Evolutionary conservation across 2,113 vertebrate species (phyloP), one percentile per base, ranked within the genome.

Genomic region (Chaetorhynchus papuensis): DNA sequence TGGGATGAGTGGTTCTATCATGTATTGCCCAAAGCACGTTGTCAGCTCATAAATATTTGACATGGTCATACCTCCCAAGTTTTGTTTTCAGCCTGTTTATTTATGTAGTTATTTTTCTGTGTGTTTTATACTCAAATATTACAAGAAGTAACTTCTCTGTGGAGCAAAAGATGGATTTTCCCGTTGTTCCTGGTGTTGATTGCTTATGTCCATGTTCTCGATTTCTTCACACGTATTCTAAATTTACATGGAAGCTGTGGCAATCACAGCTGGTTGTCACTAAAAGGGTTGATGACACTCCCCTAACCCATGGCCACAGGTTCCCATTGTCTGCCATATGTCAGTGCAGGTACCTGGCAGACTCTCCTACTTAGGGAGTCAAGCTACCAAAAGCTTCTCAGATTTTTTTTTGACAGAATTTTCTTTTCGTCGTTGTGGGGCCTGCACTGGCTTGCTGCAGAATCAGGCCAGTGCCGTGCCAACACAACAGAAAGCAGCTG

Each of bases 151-250:
- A 14, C 15, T 74, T 83, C 5, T 1, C 21, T 66, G 33, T 53
- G 30, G 37, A 70, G 18, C 5, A 10, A 42, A 65, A 90, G 21
- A n/a, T 54, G 56, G 8, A 52, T 82, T 94, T 89, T 90, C 45
- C 22, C 47, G 3, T 69, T 83, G 15, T 64, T 91, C 13, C n/a
- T 61, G 65, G 21, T 50, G 4, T 44, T 56, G 37, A 53, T 86
- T 65, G 21, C 23, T 61, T 81, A 19, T 47, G 42, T 81, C 19
- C 27, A 10, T 15, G 5, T 75, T 81, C 17, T 63, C 0, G 0
- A 9, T 81, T 74, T 79, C 63, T 80, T 88, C 33, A 50, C 53
- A 6, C 5, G 13, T 69, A 47, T 9, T 60, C 27, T 64, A 42
- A 39, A 79, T 85, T 42, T 60, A 39, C 44, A 2, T 63, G 24